Base-by-base conservation (phyloP, 1,140 invertebrate species). In the Marisa cornuarietis region DNA sequence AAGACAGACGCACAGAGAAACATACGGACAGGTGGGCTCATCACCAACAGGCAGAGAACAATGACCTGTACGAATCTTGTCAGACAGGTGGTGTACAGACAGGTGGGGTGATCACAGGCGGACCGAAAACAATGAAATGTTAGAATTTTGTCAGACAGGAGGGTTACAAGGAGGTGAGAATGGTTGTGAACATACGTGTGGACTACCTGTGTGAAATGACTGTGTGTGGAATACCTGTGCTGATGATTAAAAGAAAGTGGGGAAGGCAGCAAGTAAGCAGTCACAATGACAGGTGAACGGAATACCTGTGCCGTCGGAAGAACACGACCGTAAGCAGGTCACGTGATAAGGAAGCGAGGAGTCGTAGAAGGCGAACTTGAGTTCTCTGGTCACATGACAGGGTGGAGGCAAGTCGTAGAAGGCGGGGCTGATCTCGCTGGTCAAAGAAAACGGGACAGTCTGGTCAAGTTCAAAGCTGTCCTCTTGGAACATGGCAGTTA, bases 391-490 rank as follows among this genome's bases (percentile, higher is more conserved):
- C 7, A 42, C n/a, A 10, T 16, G 61, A 14, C 63, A 79, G 69
- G 81, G 76, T 14, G 8, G 54, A 11, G 1, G 11, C 11, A 18
- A 69, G 62, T 24, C 51, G 76, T 26, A n/a, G 9, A 68, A 26
- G 22, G 51, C 0, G 22, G 7, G 31, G 24, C 18, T 54, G 26
- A 65, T 24, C 0, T 68, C 63, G 42, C 78, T 75, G 51, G 61
- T 72, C 0, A 52, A 10, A 13, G 22, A 69, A 10, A 71, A 79
- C 62, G 81, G 81, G 42, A 82, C 81, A 18, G 72, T 82, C 52
- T 82, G 81, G 72, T 82, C 81, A 49, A 82, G 72, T n/a, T 75
- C 51, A 51, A 79, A 79, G 51, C 71, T 68, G 76, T 51, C 65
- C 51, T 82, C 78, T 51, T 80, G 65, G 72, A 75, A 75, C 71